Evolutionary conservation across 2,113 vertebrate genomes (phyloP).

Genomic region (Eolophus roseicapilla): DNA sequence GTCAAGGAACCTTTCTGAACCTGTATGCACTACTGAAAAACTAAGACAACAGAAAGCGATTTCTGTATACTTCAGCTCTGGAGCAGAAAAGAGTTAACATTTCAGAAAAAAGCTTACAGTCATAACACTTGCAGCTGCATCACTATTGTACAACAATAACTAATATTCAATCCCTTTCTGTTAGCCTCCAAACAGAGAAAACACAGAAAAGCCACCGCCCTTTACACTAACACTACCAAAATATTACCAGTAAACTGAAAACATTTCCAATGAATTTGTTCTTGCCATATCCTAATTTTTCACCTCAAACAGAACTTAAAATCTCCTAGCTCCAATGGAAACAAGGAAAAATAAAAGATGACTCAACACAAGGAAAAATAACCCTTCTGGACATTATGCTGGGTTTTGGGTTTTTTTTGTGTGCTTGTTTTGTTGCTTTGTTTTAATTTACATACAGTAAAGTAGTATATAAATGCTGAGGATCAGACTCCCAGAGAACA

Average conservation of each 20-base stretch:
- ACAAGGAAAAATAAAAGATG: not conserved
- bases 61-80: not conserved
- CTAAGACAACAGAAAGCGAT: not conserved
- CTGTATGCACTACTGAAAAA: not conserved
- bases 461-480: not conserved
- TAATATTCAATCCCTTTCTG: not conserved
- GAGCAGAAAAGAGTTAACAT: not conserved
- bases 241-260: not conserved
- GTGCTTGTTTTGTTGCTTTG: not conserved
- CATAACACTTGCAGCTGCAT: not conserved
- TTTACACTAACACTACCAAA: not conserved
- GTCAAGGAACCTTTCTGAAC: not conserved
- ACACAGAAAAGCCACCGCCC: accelerated
- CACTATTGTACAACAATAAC: not conserved
- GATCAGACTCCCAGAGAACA: not conserved
- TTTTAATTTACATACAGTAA: not conserved
- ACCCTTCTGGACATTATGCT: not conserved
- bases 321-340: not conserved
- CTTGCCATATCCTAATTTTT: not conserved
- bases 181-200: not conserved
- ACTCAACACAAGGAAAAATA: not conserved
- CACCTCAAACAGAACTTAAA: not conserved
- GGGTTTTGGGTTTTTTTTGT: not conserved
- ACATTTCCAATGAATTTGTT: not conserved
- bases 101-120: not conserved